Conservation (phyloP, 2,113 vertebrate species). For the Daphoenositta chrysoptera region DNA sequence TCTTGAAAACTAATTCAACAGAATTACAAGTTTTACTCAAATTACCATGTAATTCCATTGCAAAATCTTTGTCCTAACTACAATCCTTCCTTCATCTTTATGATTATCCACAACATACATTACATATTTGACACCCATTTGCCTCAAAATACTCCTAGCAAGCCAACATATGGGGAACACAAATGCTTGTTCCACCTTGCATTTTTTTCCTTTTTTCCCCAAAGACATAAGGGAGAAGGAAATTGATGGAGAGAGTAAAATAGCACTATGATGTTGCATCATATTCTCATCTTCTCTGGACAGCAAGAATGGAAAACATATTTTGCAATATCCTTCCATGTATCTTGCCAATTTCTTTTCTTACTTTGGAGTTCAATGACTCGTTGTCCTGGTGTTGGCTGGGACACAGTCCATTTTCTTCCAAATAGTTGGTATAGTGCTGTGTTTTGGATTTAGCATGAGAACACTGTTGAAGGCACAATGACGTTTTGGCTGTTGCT, state of each 20-base stretch:
- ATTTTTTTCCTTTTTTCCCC: background rate
- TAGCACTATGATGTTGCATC: background rate
- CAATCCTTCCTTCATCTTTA: background rate
- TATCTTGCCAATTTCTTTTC: background rate
- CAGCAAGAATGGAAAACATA: background rate
- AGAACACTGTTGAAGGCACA: background rate
- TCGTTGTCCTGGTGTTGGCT: background rate
- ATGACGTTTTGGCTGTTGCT: background rate
- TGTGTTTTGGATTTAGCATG: background rate
- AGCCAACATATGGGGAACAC: background rate
- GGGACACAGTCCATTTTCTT: background rate
- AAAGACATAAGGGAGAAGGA: background rate
- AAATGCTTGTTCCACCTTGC: background rate
- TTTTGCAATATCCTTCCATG: background rate
- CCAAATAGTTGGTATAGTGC: rapidly evolving
- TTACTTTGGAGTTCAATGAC: background rate
- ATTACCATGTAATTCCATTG: background rate
- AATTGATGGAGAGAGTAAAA: background rate
- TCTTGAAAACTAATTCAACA: background rate
- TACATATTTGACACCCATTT: background rate
- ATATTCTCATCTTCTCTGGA: background rate
- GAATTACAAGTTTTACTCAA: background rate
- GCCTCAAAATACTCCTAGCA: background rate
- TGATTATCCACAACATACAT: background rate
- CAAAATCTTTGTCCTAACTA: background rate